phyloP scores from a whole-genome alignment of 2,113 vertebrate species.

The Cyprinodon brontotheroides region DNA sequence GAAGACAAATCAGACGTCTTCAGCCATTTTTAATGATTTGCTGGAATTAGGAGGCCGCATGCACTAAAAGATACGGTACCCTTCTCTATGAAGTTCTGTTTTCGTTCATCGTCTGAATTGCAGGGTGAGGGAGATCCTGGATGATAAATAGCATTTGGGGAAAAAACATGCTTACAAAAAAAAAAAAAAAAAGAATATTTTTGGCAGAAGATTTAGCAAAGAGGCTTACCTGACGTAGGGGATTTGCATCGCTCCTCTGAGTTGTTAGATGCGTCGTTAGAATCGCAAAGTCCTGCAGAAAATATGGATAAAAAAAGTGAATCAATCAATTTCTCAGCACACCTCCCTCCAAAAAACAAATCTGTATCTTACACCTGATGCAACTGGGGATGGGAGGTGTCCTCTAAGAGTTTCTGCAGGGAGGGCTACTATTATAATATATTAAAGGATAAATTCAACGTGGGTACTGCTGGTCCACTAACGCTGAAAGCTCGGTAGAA shows the following conservation, averaged over 20 bases:
- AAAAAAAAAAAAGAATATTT: neutral
- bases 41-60: neutral
- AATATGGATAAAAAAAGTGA: conserved; percentile 12
- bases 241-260: conserved; percentile 97
- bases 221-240: conserved; percentile 90
- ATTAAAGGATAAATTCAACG: conserved; percentile 25
- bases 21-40: neutral
- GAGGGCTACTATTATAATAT: neutral
- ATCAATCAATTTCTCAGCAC: neutral
- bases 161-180: conserved; percentile 1
- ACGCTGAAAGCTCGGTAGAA: conserved; percentile 17
- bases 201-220: fast-evolving
- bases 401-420: conserved; percentile 14
- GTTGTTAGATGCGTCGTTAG: conserved; percentile 84
- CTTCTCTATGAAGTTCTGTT: conserved; percentile 96
- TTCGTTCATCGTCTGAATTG: conserved; percentile 94
- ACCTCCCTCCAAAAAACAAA: neutral
- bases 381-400: conserved; percentile 2
- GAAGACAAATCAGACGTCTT: conserved; percentile 71
- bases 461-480: conserved; percentile 7
- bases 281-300: conserved; percentile 87
- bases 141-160: conserved; percentile 43
- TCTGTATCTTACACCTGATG: conserved; percentile 7
- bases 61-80: conserved; percentile 83
- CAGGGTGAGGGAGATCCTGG: conserved; percentile 91